Conservation (phyloP, 2,797 vertebrate species). For the Trematomus bernacchii region DNA sequence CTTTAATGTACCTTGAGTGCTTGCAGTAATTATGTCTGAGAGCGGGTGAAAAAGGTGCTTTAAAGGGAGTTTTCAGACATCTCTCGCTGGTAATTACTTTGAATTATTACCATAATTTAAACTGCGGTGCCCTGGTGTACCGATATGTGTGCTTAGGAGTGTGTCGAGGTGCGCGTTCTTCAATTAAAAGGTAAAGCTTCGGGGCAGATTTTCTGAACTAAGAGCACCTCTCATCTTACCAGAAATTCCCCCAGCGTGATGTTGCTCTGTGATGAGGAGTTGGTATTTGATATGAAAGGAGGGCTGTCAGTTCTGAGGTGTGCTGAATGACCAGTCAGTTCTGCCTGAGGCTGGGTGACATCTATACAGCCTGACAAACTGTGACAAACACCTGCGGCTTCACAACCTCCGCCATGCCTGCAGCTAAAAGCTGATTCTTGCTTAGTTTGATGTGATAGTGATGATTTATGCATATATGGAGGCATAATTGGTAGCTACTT, state of each 20-base stretch:
- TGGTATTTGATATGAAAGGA: constrained; percentile 34
- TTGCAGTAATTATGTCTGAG: constrained; percentile 63
- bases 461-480: background rate
- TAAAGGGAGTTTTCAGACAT: constrained; percentile 57
- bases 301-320: constrained; percentile 36
- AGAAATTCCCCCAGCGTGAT: constrained; percentile 5
- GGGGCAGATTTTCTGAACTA: constrained; percentile 38
- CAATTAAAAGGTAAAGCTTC: constrained; percentile 33
- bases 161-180: constrained; percentile 3
- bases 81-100: constrained; percentile 55
- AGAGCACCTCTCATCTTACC: constrained; percentile 12
- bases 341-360: constrained; percentile 57
- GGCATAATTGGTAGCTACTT: background rate
- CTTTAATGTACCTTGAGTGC: constrained; percentile 62
- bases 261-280: constrained; percentile 15
- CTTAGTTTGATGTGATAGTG: background rate
- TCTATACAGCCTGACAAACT: constrained; percentile 41
- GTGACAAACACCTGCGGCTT: constrained; percentile 56
- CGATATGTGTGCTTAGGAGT: constrained; percentile 18
- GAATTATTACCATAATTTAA: constrained; percentile 56
- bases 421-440: background rate
- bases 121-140: background rate
- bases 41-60: constrained; percentile 59
- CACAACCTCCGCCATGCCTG: background rate
- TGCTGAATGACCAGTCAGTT: constrained; percentile 54